Conservation (phyloP, 1,140 invertebrate genomes). For the Drusus annulatus region DNA sequence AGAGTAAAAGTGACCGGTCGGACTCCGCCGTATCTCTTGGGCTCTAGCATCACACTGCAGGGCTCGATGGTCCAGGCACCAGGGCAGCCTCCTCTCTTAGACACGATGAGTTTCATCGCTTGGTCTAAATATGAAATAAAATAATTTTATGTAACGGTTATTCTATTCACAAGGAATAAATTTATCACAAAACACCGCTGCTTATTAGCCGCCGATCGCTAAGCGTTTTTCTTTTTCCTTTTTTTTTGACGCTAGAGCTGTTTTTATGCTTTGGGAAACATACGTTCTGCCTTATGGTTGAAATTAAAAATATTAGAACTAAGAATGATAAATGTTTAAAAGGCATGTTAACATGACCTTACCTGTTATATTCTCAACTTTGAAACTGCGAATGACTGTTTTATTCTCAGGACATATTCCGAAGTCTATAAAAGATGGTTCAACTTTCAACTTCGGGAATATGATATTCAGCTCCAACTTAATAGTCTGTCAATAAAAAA, state of each 20-base stretch:
- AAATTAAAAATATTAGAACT: too few relatives aligned
- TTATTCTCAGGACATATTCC: background rate
- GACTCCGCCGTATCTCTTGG: conserved; percentile 7
- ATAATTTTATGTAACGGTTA: too few relatives aligned
- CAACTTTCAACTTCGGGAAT: conserved; percentile 8
- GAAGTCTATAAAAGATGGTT: conserved; percentile 8
- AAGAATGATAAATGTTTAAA: too few relatives aligned
- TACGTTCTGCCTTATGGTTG: too few relatives aligned
- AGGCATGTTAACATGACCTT: too few relatives aligned
- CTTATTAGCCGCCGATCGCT: too few relatives aligned
- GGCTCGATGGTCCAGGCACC: conserved; percentile 10
- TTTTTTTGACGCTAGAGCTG: too few relatives aligned
- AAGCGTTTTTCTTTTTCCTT: too few relatives aligned
- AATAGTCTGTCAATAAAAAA: conserved; percentile 2
- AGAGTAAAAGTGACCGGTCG: background rate
- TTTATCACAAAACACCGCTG: too few relatives aligned
- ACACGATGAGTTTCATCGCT: conserved; percentile 8
- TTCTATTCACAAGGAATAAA: too few relatives aligned
- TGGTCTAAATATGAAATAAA: background rate
- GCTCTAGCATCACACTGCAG: background rate
- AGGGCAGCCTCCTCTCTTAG: background rate
- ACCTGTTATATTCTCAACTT: conserved; percentile 32
- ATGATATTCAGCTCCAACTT: background rate
- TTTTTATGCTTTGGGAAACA: too few relatives aligned
- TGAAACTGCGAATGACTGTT: background rate